These are phyloP conservation scores for Stichopus chloronotus DNA, from an alignment of 35 echinoderm and acorn worm species.

Conservation along the genomic window DNA sequence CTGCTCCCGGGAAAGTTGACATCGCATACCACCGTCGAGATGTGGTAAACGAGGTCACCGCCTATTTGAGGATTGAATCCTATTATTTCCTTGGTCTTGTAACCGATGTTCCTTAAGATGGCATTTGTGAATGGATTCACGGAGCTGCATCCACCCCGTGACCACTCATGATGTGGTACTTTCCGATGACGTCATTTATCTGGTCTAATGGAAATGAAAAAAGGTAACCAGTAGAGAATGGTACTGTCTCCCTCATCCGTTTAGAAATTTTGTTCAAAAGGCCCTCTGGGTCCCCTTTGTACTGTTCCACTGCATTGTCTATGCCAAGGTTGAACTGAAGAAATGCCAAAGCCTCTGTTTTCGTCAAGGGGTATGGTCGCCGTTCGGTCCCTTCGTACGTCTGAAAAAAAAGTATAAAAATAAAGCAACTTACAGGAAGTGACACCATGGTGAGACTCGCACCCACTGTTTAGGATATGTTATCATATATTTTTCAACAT, in stretches of 20 bases:
- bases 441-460: no score
- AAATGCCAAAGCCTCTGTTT: background rate
- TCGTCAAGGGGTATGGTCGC: slow-evolving; percentile 11
- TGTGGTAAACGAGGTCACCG: background rate
- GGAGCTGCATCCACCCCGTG: slow-evolving; percentile 1
- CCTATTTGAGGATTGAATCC: background rate
- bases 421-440: no score
- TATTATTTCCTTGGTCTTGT: slow-evolving; percentile 9
- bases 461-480: no score
- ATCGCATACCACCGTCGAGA: background rate
- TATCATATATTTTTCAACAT: no score
- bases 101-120: slow-evolving; percentile 1
- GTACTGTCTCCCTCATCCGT: background rate
- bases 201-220: background rate
- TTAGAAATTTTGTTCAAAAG: slow-evolving; percentile 7
- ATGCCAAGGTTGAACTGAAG: background rate
- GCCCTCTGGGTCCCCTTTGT: background rate
- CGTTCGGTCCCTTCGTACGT: background rate
- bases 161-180: slow-evolving; percentile 11
- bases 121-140: slow-evolving; percentile 28
- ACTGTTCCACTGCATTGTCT: background rate
- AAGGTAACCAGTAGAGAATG: background rate
- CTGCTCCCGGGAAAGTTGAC: slow-evolving; percentile 12
- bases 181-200: background rate
- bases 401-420: background rate